phyloP scores from a whole-genome alignment of 2,888 invertebrate genomes.

The Diarsia brunnea region DNA sequence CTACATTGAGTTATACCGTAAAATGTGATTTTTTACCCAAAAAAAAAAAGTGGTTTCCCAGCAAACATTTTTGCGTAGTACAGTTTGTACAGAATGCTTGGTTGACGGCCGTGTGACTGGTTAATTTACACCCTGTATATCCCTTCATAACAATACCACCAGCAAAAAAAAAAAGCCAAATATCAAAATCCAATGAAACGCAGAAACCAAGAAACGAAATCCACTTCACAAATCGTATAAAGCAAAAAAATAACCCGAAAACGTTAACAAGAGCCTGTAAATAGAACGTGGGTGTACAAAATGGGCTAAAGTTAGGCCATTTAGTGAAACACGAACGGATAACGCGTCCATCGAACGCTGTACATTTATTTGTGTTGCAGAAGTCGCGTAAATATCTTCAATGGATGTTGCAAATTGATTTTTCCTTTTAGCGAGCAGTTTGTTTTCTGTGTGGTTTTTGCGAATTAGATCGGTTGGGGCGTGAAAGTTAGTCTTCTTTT shows the following conservation, averaged over 20 bases:
- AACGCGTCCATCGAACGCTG: constrained; percentile 60
- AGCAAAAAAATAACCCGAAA: constrained; percentile 57
- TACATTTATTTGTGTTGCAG: constrained; percentile 61
- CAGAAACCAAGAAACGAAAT: constrained; percentile 24
- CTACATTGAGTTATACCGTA: too few relatives aligned
- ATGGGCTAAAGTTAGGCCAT: constrained; percentile 64
- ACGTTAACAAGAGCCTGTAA: constrained; percentile 65
- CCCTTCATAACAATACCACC: not conserved
- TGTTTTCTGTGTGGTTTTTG: constrained; percentile 23
- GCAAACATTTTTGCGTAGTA: too few relatives aligned
- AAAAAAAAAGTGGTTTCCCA: too few relatives aligned
- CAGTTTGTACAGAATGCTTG: too few relatives aligned
- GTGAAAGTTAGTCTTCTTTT: not conserved
- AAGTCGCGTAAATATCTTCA: constrained; percentile 67
- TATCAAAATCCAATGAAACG: constrained; percentile 35
- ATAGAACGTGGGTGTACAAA: constrained; percentile 63
- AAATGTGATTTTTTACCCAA: too few relatives aligned
- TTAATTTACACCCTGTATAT: too few relatives aligned
- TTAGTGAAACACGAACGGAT: constrained; percentile 60
- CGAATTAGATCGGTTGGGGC: not conserved
- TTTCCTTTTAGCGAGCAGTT: constrained; percentile 47
- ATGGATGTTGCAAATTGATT: constrained; percentile 64
- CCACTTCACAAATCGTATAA: constrained; percentile 47
- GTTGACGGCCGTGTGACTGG: too few relatives aligned
- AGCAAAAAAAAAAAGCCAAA: constrained; percentile 5